Evolutionary conservation across 2,797 vertebrate species (phyloP).

Genomic region (Acridotheres tristis): DNA sequence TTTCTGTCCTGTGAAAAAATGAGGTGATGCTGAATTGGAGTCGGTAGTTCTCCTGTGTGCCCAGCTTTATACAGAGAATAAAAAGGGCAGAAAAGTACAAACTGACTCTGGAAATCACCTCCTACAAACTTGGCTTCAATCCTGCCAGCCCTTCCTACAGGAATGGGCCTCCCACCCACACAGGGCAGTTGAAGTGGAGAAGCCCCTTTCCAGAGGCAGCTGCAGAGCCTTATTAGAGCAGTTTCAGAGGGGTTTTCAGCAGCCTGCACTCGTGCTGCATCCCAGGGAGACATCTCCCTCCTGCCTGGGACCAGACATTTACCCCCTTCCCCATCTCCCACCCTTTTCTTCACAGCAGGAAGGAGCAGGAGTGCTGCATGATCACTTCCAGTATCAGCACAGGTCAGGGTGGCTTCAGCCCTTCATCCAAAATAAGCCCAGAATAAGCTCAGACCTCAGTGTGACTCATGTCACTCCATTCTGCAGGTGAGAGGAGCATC

Average conservation of each 20-base stretch:
- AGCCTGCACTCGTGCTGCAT: rapidly evolving
- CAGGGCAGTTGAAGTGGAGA: neutral
- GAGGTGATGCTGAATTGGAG: neutral
- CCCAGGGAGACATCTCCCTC: too few relatives aligned
- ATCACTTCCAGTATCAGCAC: neutral
- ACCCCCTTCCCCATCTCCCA: neutral
- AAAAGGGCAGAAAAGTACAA: neutral
- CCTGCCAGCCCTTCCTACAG: neutral
- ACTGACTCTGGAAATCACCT: neutral
- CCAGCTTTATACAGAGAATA: neutral
- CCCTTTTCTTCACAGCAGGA: neutral
- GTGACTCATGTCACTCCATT: rapidly evolving
- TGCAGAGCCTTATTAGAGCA: neutral
- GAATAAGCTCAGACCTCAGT: neutral
- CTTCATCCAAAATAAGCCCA: neutral
- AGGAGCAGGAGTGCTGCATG: neutral
- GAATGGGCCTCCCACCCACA: neutral
- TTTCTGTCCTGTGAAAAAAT: neutral
- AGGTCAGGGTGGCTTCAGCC: neutral
- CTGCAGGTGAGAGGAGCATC: neutral
- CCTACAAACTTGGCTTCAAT: neutral
- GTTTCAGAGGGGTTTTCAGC: neutral
- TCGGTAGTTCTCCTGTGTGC: neutral
- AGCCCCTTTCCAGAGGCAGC: neutral
- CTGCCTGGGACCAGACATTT: neutral